A percentile compares a stretch with the other conserved stretches of the same genome.
phyloP scores from a whole-genome alignment of 2,888 invertebrate genomes.

The Drosophila leonis region DNA sequence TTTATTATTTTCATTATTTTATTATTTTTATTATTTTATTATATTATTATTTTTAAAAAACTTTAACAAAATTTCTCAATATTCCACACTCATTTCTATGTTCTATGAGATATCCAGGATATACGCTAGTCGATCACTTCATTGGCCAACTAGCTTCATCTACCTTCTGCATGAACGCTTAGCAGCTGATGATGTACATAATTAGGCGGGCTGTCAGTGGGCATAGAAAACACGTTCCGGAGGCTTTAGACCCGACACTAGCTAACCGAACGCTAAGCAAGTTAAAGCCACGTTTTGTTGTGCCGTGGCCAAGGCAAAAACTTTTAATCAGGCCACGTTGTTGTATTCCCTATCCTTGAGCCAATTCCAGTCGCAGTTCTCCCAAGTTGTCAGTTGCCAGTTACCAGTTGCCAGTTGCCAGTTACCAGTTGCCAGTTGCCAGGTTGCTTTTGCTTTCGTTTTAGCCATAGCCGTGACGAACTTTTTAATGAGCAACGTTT shows the following conservation, averaged over 20 bases:
- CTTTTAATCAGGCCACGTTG: constrained; percentile 57
- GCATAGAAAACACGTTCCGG: constrained; percentile 28
- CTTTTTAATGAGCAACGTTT: constrained; percentile 80
- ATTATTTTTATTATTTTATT: too few species aligned
- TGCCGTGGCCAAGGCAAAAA: constrained; percentile 28
- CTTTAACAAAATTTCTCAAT: too few species aligned
- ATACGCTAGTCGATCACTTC: constrained; percentile 14
- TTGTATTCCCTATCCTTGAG: constrained; percentile 25
- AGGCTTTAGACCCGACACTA: constrained; percentile 37
- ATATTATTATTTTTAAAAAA: too few species aligned
- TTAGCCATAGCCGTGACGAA: constrained; percentile 62
- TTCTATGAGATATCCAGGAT: background rate
- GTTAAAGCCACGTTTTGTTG: constrained; percentile 38
- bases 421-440: too few species aligned
- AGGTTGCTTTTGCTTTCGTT: constrained; percentile 25
- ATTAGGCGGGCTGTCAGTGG: constrained; percentile 54
- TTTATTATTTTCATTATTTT: too few species aligned
- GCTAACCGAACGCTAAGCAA: constrained; percentile 27
- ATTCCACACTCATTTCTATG: background rate
- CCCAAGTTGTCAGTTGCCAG: constrained; percentile 19
- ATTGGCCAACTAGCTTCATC: background rate
- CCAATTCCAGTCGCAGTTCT: constrained; percentile 17
- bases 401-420: constrained; percentile 16
- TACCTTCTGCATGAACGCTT: constrained; percentile 16
- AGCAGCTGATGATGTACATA: constrained; percentile 36